Evolutionary conservation across 2,113 vertebrate genomes (phyloP).

Genomic region (Leucoraja erinaceus): DNA sequence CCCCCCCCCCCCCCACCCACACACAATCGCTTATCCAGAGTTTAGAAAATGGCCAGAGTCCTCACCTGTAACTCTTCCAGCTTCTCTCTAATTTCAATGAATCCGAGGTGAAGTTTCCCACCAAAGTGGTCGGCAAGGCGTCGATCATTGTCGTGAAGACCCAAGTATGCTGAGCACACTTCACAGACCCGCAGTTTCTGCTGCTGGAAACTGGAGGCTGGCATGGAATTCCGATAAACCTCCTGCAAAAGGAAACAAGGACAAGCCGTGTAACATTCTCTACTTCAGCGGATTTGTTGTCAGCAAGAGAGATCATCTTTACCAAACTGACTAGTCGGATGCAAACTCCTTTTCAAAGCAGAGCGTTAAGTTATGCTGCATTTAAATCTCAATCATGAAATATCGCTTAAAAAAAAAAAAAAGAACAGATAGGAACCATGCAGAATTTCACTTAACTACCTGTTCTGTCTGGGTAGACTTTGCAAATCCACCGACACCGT

Average conservation of each 20-base stretch:
- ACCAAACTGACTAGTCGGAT: neutral
- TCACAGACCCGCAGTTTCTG: constrained; percentile 96
- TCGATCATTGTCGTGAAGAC: constrained; percentile 94
- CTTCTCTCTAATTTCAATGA: constrained; percentile 98
- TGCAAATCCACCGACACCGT: too few species aligned
- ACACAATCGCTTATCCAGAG: neutral
- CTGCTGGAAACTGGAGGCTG: constrained; percentile 96
- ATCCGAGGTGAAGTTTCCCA: constrained; percentile 92
- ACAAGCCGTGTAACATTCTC: neutral
- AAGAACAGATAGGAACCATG: too few species aligned
- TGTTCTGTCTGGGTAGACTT: too few species aligned
- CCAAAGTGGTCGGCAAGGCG: constrained; percentile 95
- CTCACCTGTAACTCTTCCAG: constrained; percentile 90
- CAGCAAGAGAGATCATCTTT: neutral
- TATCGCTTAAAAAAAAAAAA: neutral
- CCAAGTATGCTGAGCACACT: constrained; percentile 93
- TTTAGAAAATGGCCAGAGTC: neutral
- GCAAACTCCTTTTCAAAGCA: neutral
- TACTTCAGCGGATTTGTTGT: constrained; percentile 14
- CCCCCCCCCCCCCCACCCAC: too few species aligned
- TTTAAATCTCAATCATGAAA: constrained; percentile 8
- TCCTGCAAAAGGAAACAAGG: constrained; percentile 61
- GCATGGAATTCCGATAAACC: constrained; percentile 97
- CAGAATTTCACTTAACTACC: too few species aligned
- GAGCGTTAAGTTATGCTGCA: constrained; percentile 14